Evolutionary conservation across 2,113 vertebrate species (phyloP).

Genomic region (Anthoscopus minutus): DNA sequence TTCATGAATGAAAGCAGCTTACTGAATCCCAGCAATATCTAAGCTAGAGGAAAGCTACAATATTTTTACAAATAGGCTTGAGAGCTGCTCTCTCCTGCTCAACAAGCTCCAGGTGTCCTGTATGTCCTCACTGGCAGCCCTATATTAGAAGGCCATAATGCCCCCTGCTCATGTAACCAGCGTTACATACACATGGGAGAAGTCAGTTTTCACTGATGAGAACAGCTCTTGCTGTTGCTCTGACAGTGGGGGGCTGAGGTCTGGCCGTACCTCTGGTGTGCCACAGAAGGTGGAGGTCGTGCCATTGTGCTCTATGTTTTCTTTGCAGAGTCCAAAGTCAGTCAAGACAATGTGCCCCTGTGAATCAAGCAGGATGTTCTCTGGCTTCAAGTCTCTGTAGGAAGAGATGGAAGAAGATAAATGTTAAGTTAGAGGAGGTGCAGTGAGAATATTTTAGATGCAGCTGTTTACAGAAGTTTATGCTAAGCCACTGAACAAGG

Average conservation of each 20-base stretch:
- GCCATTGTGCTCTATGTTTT: conserved; percentile 96
- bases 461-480: neutral
- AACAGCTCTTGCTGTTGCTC: neutral
- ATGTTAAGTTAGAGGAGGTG: neutral
- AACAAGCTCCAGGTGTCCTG: neutral
- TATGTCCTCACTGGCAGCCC: neutral
- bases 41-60: neutral
- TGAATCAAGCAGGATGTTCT: conserved; percentile 95
- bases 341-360: conserved; percentile 97
- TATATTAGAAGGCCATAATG: neutral
- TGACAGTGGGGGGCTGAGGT: neutral
- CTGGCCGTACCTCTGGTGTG: conserved; percentile 87
- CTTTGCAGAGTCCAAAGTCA: conserved; percentile 98
- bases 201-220: neutral
- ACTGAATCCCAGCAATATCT: neutral
- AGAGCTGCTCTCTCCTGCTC: neutral
- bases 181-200: neutral
- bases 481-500: no score
- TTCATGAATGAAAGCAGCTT: neutral
- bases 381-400: conserved; percentile 89
- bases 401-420: neutral
- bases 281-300: conserved; percentile 98
- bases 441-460: neutral
- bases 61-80: neutral
- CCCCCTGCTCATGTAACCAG: neutral